phyloP scores from a whole-genome alignment of 2,113 vertebrate species.

The Tinamus guttatus region DNA sequence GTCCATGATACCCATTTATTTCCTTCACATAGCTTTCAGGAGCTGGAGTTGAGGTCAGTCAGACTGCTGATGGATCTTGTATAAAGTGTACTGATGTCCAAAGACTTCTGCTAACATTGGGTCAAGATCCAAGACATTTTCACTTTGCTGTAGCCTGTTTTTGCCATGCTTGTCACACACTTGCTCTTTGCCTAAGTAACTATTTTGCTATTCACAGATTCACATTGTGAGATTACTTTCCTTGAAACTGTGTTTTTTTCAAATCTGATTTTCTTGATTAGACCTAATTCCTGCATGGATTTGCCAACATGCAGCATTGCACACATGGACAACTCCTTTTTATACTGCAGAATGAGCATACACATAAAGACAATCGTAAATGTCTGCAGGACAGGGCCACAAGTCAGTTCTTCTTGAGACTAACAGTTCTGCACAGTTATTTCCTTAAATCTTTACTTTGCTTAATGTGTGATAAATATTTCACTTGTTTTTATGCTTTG shows the following conservation, averaged over 20 bases:
- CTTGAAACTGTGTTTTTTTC: background rate
- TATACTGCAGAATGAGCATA: background rate
- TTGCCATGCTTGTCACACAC: background rate
- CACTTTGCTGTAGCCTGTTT: background rate
- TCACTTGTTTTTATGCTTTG: background rate
- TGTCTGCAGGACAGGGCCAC: background rate
- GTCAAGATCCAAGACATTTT: background rate
- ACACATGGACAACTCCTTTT: background rate
- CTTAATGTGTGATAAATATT: background rate
- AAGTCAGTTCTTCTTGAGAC: background rate
- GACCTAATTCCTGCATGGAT: rapidly evolving
- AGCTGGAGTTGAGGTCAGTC: background rate
- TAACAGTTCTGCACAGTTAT: background rate
- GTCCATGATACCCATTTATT: background rate
- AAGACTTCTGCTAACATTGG: background rate
- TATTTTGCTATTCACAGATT: background rate
- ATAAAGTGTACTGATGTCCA: background rate
- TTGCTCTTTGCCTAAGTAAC: background rate
- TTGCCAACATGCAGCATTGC: background rate
- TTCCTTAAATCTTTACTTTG: background rate
- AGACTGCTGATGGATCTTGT: background rate
- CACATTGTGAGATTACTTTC: background rate
- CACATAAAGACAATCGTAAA: background rate
- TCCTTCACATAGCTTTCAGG: background rate
- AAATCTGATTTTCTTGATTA: constrained; percentile 14